Evolutionary conservation across 1,140 invertebrate genomes (phyloP).

Genomic region (Proctacanthus coquilletti): DNA sequence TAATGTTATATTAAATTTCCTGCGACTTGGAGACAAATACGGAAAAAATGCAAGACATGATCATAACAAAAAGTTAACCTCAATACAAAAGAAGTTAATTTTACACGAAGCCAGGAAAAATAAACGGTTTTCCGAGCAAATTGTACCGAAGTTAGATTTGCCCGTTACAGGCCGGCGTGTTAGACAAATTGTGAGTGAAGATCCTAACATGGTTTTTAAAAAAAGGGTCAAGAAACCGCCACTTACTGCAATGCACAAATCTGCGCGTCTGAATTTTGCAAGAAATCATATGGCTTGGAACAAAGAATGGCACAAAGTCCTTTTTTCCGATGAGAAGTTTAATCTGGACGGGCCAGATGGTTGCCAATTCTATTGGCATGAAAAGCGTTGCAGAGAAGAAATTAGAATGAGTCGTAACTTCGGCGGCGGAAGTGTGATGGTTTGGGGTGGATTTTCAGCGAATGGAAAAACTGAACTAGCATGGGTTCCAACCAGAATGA

Average conservation of each 20-base stretch:
- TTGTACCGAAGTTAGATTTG: not conserved
- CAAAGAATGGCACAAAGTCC: not conserved
- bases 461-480: not conserved
- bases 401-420: constrained; percentile 2
- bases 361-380: not conserved
- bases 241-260: no score
- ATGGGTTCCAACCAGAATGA: not conserved
- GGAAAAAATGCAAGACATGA: no score
- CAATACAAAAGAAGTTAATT: not conserved
- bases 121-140: no score
- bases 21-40: no score
- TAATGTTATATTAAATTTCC: not conserved
- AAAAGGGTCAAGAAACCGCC: no score
- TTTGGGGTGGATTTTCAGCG: not conserved
- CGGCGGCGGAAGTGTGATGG: not conserved
- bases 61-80: no score
- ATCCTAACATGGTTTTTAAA: no score
- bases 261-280: no score
- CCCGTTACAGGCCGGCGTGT: not conserved
- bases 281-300: no score
- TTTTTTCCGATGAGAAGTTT: constrained; percentile 1
- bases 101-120: not conserved
- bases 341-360: constrained; percentile 3
- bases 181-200: not conserved
- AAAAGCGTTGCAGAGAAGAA: not conserved